phyloP scores from a whole-genome alignment of 2,113 vertebrate genomes.

The Mustelus asterias region DNA sequence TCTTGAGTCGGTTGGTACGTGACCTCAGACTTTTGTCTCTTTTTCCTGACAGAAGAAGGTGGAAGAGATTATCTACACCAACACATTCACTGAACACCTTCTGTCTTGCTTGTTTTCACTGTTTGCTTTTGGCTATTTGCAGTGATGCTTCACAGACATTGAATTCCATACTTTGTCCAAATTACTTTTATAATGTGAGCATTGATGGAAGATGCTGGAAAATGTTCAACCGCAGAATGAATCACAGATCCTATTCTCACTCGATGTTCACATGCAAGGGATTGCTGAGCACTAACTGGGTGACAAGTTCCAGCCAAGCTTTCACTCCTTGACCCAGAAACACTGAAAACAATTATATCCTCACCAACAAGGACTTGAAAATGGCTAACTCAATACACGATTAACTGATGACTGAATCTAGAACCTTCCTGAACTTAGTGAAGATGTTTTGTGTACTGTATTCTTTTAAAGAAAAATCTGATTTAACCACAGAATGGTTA shows the following conservation, averaged over 20 bases:
- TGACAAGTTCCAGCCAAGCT: not conserved
- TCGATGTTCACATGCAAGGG: not conserved
- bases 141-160: not conserved
- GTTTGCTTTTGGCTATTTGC: not conserved
- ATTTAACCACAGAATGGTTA: not conserved
- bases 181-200: not conserved
- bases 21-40: too few species aligned
- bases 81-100: not conserved
- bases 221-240: not conserved
- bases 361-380: not conserved
- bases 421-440: not conserved
- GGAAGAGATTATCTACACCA: not conserved
- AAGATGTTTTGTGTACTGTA: not conserved
- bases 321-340: not conserved
- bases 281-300: not conserved
- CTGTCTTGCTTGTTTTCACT: not conserved
- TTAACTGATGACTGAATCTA: not conserved
- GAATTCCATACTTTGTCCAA: not conserved
- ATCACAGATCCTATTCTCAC: not conserved
- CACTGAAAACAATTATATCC: not conserved
- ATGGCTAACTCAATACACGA: not conserved
- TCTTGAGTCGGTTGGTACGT: too few species aligned
- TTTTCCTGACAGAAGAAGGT: too few species aligned
- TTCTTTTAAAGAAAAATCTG: not conserved
- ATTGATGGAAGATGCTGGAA: not conserved